Evolutionary conservation across 2,888 invertebrate species (phyloP).

Genomic region (Pseudococcus longispinus): DNA sequence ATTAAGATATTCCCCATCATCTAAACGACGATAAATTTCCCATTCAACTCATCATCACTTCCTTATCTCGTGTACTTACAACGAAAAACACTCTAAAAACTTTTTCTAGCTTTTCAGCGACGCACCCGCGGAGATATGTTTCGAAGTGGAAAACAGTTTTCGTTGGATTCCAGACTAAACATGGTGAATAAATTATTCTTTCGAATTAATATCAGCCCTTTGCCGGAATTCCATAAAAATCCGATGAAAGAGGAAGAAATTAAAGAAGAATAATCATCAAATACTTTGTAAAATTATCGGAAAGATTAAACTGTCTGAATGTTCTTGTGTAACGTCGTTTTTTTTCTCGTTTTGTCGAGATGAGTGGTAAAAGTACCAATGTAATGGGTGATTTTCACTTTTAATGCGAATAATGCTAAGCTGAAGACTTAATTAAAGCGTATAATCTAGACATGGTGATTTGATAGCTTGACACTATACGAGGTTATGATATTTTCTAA

Average conservation of each 20-base stretch:
- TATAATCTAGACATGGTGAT: background rate
- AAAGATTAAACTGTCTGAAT: background rate
- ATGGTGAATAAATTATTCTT: slow-evolving; percentile 72
- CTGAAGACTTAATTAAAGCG: background rate
- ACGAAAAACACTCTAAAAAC: slow-evolving; percentile 19
- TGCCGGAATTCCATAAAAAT: slow-evolving; percentile 47
- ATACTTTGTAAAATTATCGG: background rate
- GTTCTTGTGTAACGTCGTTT: background rate
- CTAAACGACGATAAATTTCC: background rate
- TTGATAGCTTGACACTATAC: background rate
- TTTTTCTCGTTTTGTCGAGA: background rate
- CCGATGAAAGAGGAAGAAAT: slow-evolving; percentile 47
- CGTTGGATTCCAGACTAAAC: slow-evolving; percentile 89
- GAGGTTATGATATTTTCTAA: background rate
- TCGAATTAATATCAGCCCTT: slow-evolving; percentile 37
- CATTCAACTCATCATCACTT: background rate
- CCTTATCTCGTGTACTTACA: background rate
- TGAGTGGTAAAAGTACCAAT: slow-evolving; percentile 14
- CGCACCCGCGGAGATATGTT: slow-evolving; percentile 45
- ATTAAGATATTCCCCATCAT: background rate
- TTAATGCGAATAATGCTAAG: background rate
- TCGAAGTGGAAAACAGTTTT: slow-evolving; percentile 79
- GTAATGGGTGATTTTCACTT: slow-evolving; percentile 33
- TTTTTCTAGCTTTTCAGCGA: slow-evolving; percentile 49
- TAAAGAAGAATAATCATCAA: slow-evolving; percentile 35